phyloP scores from a whole-genome alignment of 2,113 vertebrate species.

The Gymnogyps californianus region DNA sequence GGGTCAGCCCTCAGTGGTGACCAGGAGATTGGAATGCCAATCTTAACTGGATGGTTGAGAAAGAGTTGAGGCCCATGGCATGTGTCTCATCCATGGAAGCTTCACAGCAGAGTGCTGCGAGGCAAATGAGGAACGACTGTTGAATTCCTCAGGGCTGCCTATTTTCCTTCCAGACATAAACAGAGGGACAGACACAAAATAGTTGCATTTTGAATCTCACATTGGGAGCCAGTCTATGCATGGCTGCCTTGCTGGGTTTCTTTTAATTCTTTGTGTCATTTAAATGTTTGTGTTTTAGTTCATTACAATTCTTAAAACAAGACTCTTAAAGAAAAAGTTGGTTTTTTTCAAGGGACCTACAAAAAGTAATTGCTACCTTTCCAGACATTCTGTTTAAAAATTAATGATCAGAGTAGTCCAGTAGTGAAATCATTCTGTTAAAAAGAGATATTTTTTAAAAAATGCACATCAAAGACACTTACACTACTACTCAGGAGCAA shows the following conservation, averaged over 20 bases:
- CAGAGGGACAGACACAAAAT: neutral
- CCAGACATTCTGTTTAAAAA: neutral
- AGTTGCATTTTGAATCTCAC: neutral
- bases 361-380: conserved; percentile 14
- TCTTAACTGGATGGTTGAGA: neutral
- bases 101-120: neutral
- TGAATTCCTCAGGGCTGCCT: neutral
- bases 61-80: neutral
- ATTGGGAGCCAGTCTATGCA: neutral
- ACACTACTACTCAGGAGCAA: neutral
- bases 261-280: neutral
- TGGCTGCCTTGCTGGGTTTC: neutral
- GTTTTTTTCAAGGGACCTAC: neutral
- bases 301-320: neutral
- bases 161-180: neutral
- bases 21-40: neutral
- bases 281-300: neutral
- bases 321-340: neutral
- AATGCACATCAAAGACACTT: neutral
- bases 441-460: neutral
- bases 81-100: neutral
- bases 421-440: neutral
- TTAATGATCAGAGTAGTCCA: neutral
- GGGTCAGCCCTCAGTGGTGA: neutral
- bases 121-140: neutral